Evolutionary conservation across 2,797 vertebrate genomes (phyloP), one percentile per base, ranked within the genome.

Genomic region (Gymnopithys bicolor): DNA sequence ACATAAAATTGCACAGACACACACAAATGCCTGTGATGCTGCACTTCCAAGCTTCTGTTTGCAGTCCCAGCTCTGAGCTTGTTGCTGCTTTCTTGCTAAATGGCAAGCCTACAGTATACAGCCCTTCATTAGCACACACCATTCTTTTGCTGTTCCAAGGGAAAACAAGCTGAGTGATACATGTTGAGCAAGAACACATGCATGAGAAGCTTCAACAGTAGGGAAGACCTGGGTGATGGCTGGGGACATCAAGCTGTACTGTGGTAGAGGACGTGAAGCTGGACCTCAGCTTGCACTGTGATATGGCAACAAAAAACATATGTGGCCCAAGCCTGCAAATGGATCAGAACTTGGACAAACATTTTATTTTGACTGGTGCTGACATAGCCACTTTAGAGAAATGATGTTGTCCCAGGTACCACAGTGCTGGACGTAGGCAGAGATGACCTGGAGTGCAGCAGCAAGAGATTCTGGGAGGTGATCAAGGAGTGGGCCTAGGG

Each of bases 401-500:
- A 62, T 11, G 19, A 49, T 3, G 2, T 48, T 69, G 51, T 80
- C 22, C 22, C 46, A 67, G 9, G 55, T 49, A 66, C 45, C 2
- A 3, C 32, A 35, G 33, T 23, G n/a, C 19, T 58, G 39, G 27
- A 43, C 28, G 66, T 37, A 82, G 46, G n/a, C 86, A 77, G 64
- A 83, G 56, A 41, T 2, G 3, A 24, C 11, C 19, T 30, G 43
- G 33, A 79, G 37, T 2, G 6, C 46, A 68, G 43, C 43, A 76
- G 39, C 52, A 87, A 43, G 39, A 87, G 23, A 58, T 87, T 28
- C 56, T 66, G 59, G 25, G 48, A 66, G 30, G 53, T 33, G 30
- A 58, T 32, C 51, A 55, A 93, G 88, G 62, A 93, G 64, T 76
- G 94, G 94, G 77, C 88, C 93, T 94, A 86, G 84, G 95, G 84